Conservation (phyloP, 1,140 invertebrate genomes). For the Polyergus mexicanus region DNA sequence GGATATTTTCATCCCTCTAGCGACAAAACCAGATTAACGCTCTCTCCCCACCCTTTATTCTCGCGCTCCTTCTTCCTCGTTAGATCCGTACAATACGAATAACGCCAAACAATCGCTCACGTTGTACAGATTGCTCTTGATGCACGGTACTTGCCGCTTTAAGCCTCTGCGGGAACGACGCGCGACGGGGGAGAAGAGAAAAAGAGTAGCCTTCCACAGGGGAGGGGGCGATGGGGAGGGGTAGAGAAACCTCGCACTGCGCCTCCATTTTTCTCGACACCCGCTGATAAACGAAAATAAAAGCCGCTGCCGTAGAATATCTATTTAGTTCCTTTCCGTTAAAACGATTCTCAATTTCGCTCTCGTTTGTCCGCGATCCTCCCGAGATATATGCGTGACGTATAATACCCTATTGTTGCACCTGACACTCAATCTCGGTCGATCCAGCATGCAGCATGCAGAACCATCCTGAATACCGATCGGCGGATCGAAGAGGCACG, state of each 20-base stretch:
- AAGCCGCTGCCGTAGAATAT: background rate
- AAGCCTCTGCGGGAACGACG: constrained; percentile 16
- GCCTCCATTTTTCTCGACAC: constrained; percentile 27
- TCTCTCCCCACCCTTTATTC: constrained; percentile 12
- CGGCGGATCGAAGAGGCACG: constrained; percentile 35
- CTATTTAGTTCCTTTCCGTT: background rate
- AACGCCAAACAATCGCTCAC: constrained; percentile 68
- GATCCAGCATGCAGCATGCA: background rate
- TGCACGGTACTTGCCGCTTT: constrained; percentile 39
- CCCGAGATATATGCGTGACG: background rate
- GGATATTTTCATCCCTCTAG: background rate
- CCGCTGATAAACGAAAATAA: constrained; percentile 41
- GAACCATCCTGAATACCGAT: constrained; percentile 12
- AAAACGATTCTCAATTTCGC: background rate
- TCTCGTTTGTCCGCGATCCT: background rate
- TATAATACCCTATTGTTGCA: background rate
- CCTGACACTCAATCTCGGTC: background rate
- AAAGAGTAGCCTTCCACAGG: constrained; percentile 19
- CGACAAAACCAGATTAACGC: constrained; percentile 26
- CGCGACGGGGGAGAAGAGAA: background rate
- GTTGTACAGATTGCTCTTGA: constrained; percentile 66
- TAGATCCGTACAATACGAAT: constrained; percentile 66
- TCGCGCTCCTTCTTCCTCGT: constrained; percentile 19
- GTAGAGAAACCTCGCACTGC: background rate
- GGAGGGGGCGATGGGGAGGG: no score